Conservation (phyloP, 2,888 invertebrate species). For the Drosophila emarginata region DNA sequence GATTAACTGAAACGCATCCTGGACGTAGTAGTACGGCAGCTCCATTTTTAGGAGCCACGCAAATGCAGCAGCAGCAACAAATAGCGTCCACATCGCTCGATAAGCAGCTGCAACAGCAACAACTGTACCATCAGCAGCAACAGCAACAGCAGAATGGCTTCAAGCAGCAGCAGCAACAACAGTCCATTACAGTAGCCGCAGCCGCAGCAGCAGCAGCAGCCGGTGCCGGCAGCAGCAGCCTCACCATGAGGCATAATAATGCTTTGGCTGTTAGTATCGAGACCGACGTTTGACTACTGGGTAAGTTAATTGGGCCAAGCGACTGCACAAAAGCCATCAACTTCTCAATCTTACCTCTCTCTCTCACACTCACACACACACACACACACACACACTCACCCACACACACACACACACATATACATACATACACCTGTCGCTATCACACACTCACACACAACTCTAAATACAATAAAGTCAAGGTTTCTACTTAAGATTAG, state of each 20-base stretch:
- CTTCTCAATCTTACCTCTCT: slow-evolving; percentile 30
- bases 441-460: background rate
- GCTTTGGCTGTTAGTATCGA: slow-evolving; percentile 94
- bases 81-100: slow-evolving; percentile 46
- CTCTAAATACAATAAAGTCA: background rate
- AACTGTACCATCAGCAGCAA: slow-evolving; percentile 60
- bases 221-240: slow-evolving; percentile 84
- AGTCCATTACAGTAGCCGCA: slow-evolving; percentile 67
- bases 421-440: background rate
- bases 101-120: slow-evolving; percentile 57
- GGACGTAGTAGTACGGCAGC: slow-evolving; percentile 81
- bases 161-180: slow-evolving; percentile 69
- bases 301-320: slow-evolving; percentile 83
- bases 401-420: background rate
- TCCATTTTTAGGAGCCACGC: slow-evolving; percentile 83
- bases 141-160: slow-evolving; percentile 77
- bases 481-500: background rate
- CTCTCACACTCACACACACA: slow-evolving; percentile 2
- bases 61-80: slow-evolving; percentile 63
- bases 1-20: slow-evolving; percentile 82
- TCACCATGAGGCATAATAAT: slow-evolving; percentile 90
- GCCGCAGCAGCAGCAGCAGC: slow-evolving; percentile 82
- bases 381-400: background rate
- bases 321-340: slow-evolving; percentile 10
- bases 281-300: slow-evolving; percentile 98